Percentiles rank a stretch among this genome's conserved stretches.
phyloP scores from a whole-genome alignment of 2,113 vertebrate species.

The Podilymbus podiceps region DNA sequence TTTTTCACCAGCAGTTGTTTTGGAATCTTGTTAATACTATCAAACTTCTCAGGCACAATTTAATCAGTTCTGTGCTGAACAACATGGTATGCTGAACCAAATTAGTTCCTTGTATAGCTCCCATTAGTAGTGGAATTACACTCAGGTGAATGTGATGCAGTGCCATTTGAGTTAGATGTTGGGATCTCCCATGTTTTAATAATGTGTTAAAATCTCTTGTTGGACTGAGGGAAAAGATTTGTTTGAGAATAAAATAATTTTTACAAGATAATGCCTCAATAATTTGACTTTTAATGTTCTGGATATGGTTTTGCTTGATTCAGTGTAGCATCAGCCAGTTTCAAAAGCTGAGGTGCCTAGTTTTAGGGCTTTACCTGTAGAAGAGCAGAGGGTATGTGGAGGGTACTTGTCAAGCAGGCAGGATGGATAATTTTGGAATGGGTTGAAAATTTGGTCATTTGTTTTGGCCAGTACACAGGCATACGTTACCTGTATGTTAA shows the following conservation, averaged over 20 bases:
- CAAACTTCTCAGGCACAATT: neutral
- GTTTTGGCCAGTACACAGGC: neutral
- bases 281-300: neutral
- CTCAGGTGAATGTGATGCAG: neutral
- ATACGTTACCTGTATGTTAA: rapidly evolving
- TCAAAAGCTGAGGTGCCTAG: no score
- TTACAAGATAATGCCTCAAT: neutral
- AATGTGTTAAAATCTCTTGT: neutral
- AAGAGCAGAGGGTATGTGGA: neutral
- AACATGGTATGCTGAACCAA: neutral
- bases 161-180: neutral
- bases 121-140: neutral
- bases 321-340: neutral
- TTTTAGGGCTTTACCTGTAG: neutral
- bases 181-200: rapidly evolving
- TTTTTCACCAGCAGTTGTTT: neutral
- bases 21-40: neutral
- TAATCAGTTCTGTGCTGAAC: neutral
- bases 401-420: neutral
- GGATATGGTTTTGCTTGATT: neutral
- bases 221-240: neutral
- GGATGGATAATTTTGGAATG: neutral
- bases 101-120: neutral
- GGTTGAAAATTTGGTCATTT: neutral
- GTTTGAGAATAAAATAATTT: neutral